Conservation (phyloP, 2,888 invertebrate species). For the Plagiodera versicolora region DNA sequence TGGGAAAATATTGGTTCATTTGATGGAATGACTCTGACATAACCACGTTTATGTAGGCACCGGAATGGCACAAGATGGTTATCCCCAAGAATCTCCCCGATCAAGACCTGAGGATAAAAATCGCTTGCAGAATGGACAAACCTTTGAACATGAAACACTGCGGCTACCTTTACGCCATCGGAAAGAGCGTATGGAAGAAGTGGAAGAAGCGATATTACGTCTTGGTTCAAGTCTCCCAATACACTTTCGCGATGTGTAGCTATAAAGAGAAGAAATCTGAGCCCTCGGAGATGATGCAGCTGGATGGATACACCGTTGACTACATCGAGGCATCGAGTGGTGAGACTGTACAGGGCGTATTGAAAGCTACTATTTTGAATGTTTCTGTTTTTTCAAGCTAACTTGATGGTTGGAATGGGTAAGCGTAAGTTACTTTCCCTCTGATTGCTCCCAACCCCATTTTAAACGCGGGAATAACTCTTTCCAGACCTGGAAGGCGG, state of each 20-base stretch:
- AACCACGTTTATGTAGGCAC: conserved; percentile 61
- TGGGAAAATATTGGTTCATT: too few relatives aligned
- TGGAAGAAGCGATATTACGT: conserved; percentile 99
- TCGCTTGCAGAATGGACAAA: conserved; percentile 97
- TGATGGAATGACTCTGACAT: too few relatives aligned
- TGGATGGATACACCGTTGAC: conserved; percentile 99
- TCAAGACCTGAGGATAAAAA: conserved; percentile 94
- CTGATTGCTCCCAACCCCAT: conserved; percentile 21
- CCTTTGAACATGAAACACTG: conserved; percentile 99
- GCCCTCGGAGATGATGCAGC: conserved; percentile 99
- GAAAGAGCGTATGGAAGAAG: conserved; percentile 98
- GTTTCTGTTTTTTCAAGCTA: conserved; percentile 61
- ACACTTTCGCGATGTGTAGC: conserved; percentile 99
- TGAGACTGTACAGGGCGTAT: conserved; percentile 51
- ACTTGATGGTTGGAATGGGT: conserved; percentile 92
- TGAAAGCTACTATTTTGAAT: not conserved
- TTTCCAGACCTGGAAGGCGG: conserved; percentile 85
- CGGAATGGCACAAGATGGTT: conserved; percentile 98
- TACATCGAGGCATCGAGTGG: conserved; percentile 96
- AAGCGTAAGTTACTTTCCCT: conserved; percentile 55
- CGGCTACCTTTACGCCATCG: conserved; percentile 87
- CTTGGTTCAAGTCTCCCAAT: conserved; percentile 98
- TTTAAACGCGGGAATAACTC: conserved; percentile 31
- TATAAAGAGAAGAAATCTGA: conserved; percentile 99
- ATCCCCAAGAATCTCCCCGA: conserved; percentile 94